These are phyloP conservation scores for Zhuqinia jingwanae DNA, from an alignment of 2,888 invertebrate genomes.

Conservation along the genomic window DNA sequence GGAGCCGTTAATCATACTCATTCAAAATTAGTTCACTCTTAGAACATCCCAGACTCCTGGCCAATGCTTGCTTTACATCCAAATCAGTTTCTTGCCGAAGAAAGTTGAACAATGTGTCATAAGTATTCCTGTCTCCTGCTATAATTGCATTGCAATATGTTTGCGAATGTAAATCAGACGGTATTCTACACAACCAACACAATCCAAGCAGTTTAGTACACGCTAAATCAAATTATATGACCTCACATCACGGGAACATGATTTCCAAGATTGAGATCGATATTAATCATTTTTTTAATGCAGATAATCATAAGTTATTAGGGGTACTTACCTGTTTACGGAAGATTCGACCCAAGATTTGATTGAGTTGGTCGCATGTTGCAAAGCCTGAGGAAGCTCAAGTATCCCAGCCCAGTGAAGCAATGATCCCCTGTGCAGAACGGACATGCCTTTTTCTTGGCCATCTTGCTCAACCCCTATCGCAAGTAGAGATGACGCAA, in stretches of 20 bases:
- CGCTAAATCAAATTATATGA: no score
- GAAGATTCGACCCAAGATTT: constrained; percentile 33
- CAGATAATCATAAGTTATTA: no score
- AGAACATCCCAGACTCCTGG: constrained; percentile 38
- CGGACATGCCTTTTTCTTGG: constrained; percentile 56
- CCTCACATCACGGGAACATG: no score
- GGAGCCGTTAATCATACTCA: constrained; percentile 23
- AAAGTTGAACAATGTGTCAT: constrained; percentile 16
- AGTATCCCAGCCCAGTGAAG: constrained; percentile 70
- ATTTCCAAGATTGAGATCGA: no score
- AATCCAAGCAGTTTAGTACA: no score
- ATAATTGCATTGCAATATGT: constrained; percentile 66
- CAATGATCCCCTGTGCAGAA: constrained; percentile 50
- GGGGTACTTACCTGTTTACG: constrained; percentile 17
- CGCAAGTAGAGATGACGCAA: background rate
- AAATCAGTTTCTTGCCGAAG: background rate
- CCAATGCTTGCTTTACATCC: constrained; percentile 29
- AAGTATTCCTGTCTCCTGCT: constrained; percentile 24
- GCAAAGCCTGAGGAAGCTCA: constrained; percentile 42
- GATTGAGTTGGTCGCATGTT: constrained; percentile 8
- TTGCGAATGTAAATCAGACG: constrained; percentile 63
- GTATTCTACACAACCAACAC: no score
- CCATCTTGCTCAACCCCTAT: constrained; percentile 30
- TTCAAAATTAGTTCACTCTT: constrained; percentile 10
- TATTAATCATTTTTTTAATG: no score